Percentiles rank a stretch among this genome's conserved stretches.
phyloP scores from a whole-genome alignment of 1,140 invertebrate species.

The Apis cerana region DNA sequence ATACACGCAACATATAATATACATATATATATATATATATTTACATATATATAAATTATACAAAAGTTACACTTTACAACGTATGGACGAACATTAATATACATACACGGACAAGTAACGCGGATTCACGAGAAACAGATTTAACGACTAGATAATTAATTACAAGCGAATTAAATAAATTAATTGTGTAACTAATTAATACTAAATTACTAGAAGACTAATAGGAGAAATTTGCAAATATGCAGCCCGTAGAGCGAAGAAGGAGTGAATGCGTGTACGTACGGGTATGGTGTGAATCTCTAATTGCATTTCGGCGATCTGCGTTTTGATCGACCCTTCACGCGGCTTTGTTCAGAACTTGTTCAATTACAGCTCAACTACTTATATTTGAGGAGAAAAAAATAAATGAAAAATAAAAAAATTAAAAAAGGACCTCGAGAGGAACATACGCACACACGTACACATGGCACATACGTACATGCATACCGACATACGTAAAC shows the following conservation, averaged over 20 bases:
- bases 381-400: not conserved
- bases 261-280: conserved; percentile 68
- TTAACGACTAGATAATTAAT: conserved; percentile 72
- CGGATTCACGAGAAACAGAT: conserved; percentile 67
- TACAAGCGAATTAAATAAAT: conserved; percentile 69
- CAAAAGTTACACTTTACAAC: not conserved
- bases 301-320: conserved; percentile 24
- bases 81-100: not conserved
- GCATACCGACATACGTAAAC: not conserved
- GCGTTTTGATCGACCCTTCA: conserved; percentile 43
- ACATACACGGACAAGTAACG: conserved; percentile 55
- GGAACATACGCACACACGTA: conserved; percentile 35
- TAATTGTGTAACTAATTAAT: conserved; percentile 76
- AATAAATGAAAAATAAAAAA: no score
- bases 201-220: conserved; percentile 73
- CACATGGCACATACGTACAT: conserved; percentile 21
- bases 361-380: conserved; percentile 52
- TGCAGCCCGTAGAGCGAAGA: conserved; percentile 71
- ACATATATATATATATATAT: conserved; percentile 5
- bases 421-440: conserved; percentile 38
- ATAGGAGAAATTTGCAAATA: conserved; percentile 73
- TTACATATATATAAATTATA: not conserved
- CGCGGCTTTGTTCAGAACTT: conserved; percentile 55
- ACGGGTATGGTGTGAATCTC: conserved; percentile 49
- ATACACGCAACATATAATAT: not conserved